These are phyloP conservation scores for Danio kyathit DNA, from an alignment of 2,797 vertebrate species.

Conservation along the genomic window DNA sequence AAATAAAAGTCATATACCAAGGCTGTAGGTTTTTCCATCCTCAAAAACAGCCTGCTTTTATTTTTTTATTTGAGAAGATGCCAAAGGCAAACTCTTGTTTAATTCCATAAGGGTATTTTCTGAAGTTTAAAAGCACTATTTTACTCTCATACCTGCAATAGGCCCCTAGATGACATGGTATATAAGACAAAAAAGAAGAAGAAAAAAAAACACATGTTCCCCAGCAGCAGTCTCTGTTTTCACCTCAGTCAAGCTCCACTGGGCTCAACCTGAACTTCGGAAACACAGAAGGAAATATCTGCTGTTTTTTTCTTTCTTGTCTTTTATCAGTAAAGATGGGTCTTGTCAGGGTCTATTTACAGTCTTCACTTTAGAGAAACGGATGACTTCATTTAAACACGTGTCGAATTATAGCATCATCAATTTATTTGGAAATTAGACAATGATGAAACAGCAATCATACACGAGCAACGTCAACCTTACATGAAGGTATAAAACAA, in stretches of 20 bases:
- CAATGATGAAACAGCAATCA: not conserved
- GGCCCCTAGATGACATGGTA: slow-evolving; percentile 21
- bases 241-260: slow-evolving; percentile 49
- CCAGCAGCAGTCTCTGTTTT: not conserved
- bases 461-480: not conserved
- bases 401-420: not conserved
- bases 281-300: slow-evolving; percentile 50
- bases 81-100: slow-evolving; percentile 60
- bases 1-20: slow-evolving; percentile 38
- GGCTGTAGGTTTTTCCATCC: slow-evolving; percentile 55
- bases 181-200: not conserved
- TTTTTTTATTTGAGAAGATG: slow-evolving; percentile 60
- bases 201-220: not conserved
- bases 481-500: not conserved
- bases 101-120: slow-evolving; percentile 62
- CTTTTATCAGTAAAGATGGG: slow-evolving; percentile 54
- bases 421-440: not conserved
- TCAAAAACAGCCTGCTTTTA: slow-evolving; percentile 46
- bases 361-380: not conserved
- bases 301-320: slow-evolving; percentile 18
- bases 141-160: slow-evolving; percentile 54
- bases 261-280: slow-evolving; percentile 58
- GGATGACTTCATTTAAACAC: not conserved
- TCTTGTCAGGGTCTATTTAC: slow-evolving; percentile 28
- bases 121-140: slow-evolving; percentile 69